Evolutionary conservation across 2,113 vertebrate genomes (phyloP), one percentile per base, ranked within the genome.

Genomic region (Misgurnus anguillicaudatus): DNA sequence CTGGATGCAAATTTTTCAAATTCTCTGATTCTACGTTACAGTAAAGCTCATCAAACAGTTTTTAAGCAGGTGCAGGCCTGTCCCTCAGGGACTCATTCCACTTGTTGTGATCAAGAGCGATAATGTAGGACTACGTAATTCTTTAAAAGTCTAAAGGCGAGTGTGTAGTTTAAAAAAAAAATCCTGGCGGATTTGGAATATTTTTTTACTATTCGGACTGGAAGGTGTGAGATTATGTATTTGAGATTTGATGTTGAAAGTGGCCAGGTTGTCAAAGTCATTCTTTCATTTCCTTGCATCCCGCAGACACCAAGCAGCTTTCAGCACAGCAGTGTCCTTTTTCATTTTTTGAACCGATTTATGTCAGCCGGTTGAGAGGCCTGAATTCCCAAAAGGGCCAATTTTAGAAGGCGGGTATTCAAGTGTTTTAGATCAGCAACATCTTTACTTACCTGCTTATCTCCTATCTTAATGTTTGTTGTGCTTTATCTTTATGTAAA

Each of bases 11-110:
- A 86, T 86, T 53, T 38, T 73, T 17, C 41, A 80, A 80, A 75
- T 85, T 81, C 77, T 83, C 80, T 79, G 86, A 79, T 78, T 87
- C 81, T 74, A 77, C 42, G 8, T 83, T 85, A 76, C 83, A 82
- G 68, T 79, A 48, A 71, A 60, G 79, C 80, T 88, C 83, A 85
- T 80, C 80, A 80, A 81, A 45, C 79, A 67, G 41, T 42, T 64
- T 57, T 65, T 86, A 87, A 87, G 84, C 81, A 85, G 79, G 83
- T 83, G 66, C 79, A 65, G 76, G 6, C 31, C 31, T 16, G 36
- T 38, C 53, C 80, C 42, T 53, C 9, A 14, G 75, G 62, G 79
- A 80, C 6, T 31, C 9, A 17, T 21, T 80, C 39, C 71, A 24
- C 74, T 73, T 41, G 14, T 78, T 79, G 42, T 57, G 80, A 61